These are phyloP conservation scores for Momotus momota DNA, from an alignment of 2,797 vertebrate species.

Conservation along the genomic window DNA sequence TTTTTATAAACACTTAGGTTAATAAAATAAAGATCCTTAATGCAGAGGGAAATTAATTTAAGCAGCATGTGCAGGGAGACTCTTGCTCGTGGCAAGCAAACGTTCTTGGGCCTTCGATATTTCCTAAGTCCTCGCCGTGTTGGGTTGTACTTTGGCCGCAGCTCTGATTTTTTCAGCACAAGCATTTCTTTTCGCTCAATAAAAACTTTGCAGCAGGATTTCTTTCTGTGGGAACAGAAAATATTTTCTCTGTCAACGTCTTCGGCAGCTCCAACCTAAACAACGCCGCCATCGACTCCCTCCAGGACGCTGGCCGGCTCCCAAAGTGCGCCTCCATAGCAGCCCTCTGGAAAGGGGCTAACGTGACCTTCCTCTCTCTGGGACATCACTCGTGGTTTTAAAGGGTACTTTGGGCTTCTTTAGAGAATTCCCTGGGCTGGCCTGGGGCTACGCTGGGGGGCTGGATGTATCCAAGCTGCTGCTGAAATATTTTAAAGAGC, in stretches of 20 bases:
- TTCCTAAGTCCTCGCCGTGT: background rate
- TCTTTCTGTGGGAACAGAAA: conserved; percentile 43
- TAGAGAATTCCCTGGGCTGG: background rate
- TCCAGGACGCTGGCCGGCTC: background rate
- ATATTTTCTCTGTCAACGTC: background rate
- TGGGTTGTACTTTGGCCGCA: background rate
- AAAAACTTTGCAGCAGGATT: background rate
- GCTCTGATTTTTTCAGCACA: background rate
- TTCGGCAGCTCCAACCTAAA: background rate
- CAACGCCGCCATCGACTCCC: background rate
- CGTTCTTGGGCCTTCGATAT: background rate
- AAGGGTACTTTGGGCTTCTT: background rate
- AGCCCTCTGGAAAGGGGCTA: background rate
- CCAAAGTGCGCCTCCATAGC: background rate
- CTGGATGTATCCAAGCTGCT: background rate
- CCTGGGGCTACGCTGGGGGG: background rate
- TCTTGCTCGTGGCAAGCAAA: background rate
- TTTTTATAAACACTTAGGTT: background rate
- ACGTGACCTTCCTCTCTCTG: background rate
- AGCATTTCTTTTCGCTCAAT: background rate
- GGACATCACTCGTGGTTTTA: background rate
- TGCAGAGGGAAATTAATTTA: background rate
- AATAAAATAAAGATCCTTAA: background rate
- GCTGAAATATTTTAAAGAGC: background rate
- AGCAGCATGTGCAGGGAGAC: background rate